These are phyloP conservation scores for Philaethria dido DNA, from an alignment of 2,888 invertebrate species.

Conservation along the genomic window DNA sequence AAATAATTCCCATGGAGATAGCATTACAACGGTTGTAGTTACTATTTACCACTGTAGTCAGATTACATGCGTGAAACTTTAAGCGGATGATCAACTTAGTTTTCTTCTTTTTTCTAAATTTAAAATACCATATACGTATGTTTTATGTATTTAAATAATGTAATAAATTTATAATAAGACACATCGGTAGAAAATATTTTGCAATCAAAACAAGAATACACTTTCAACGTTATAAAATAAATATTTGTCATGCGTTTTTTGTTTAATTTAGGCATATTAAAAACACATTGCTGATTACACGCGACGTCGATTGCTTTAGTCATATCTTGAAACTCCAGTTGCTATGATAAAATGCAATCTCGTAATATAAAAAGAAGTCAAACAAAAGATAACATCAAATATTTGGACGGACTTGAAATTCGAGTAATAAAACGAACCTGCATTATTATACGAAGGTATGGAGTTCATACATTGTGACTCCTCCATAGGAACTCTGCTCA, in stretches of 20 bases:
- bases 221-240: background rate
- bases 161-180: background rate
- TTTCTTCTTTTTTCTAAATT: background rate
- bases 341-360: slow-evolving; percentile 28
- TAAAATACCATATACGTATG: no score
- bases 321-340: slow-evolving; percentile 26
- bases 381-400: slow-evolving; percentile 5
- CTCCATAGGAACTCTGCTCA: slow-evolving; percentile 55
- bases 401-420: background rate
- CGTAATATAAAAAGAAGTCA: slow-evolving; percentile 7
- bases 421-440: slow-evolving; percentile 57
- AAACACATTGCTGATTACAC: background rate
- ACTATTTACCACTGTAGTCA: background rate
- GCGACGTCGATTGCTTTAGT: slow-evolving; percentile 1
- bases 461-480: slow-evolving; percentile 40
- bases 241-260: background rate
- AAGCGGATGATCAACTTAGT: background rate
- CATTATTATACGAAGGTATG: slow-evolving; percentile 45
- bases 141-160: background rate
- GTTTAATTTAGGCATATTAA: slow-evolving; percentile 3
- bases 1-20: slow-evolving; percentile 21
- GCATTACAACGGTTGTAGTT: background rate
- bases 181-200: background rate
- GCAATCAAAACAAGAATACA: background rate
- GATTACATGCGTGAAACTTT: background rate